Percentiles rank a stretch among this genome's conserved stretches.
Conservation (phyloP, 2,113 vertebrate genomes). For the Apus apus region DNA sequence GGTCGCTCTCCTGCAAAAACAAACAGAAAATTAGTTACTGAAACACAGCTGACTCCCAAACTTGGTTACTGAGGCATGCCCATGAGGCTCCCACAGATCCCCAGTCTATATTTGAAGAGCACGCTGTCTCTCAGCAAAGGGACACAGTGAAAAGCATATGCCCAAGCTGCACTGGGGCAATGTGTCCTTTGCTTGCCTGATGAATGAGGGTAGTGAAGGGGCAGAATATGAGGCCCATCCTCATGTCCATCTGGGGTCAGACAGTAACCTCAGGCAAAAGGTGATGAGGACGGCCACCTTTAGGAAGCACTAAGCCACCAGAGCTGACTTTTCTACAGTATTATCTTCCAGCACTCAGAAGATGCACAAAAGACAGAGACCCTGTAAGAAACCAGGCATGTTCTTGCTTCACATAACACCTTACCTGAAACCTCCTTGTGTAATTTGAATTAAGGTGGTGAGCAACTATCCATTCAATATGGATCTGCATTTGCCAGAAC, state of each 20-base stretch:
- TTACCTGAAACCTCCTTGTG: neutral
- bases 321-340: neutral
- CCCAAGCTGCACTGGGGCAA: rapidly evolving
- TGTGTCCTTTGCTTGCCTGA: rapidly evolving
- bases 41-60: neutral
- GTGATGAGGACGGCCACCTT: neutral
- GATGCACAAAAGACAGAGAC: neutral
- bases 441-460: neutral
- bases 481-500: neutral
- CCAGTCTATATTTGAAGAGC: neutral
- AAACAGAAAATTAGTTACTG: neutral
- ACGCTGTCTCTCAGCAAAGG: neutral
- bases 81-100: neutral
- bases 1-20: conserved; percentile 90
- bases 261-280: neutral
- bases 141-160: neutral
- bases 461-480: neutral
- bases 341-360: neutral
- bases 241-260: neutral
- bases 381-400: neutral
- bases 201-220: neutral
- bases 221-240: neutral
- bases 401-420: neutral
- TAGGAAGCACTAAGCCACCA: neutral
- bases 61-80: neutral